phyloP scores from a whole-genome alignment of 2,113 vertebrate species.

The Fulmarus glacialis region DNA sequence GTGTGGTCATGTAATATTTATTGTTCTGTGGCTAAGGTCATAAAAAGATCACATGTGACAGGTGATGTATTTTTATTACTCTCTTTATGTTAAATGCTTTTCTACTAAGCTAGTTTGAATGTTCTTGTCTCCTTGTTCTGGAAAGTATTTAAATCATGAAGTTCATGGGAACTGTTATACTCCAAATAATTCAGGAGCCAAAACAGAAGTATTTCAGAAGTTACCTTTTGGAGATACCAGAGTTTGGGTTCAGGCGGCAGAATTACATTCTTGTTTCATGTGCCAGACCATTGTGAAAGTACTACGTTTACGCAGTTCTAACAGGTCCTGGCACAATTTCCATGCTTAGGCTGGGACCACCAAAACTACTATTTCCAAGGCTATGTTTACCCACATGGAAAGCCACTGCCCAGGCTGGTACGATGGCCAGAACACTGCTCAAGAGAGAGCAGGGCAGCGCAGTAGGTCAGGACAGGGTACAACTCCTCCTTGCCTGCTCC shows the following conservation, averaged over 20 bases:
- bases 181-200: slow-evolving; percentile 53
- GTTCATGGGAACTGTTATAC: slow-evolving; percentile 22
- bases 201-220: slow-evolving; percentile 32
- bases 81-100: slow-evolving; percentile 62
- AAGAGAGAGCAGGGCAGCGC: neutral
- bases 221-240: neutral
- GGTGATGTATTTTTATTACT: slow-evolving; percentile 62
- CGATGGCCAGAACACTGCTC: neutral
- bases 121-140: slow-evolving; percentile 64
- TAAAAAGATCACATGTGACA: slow-evolving; percentile 67
- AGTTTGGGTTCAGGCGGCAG: neutral
- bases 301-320: neutral
- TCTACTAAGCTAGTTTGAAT: slow-evolving; percentile 60
- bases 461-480: neutral
- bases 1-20: slow-evolving; percentile 68
- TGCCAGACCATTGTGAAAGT: neutral
- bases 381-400: neutral
- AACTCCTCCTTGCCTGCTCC: neutral
- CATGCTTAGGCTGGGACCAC: neutral
- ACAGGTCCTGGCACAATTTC: neutral
- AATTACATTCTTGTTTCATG: neutral
- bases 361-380: slow-evolving; percentile 12
- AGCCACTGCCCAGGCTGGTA: neutral
- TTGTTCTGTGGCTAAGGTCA: slow-evolving; percentile 68
- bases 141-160: slow-evolving; percentile 51